These are phyloP conservation scores for Craseonycteris thonglongyai DNA, from an alignment of 2,113 vertebrate species.

Conservation along the genomic window DNA sequence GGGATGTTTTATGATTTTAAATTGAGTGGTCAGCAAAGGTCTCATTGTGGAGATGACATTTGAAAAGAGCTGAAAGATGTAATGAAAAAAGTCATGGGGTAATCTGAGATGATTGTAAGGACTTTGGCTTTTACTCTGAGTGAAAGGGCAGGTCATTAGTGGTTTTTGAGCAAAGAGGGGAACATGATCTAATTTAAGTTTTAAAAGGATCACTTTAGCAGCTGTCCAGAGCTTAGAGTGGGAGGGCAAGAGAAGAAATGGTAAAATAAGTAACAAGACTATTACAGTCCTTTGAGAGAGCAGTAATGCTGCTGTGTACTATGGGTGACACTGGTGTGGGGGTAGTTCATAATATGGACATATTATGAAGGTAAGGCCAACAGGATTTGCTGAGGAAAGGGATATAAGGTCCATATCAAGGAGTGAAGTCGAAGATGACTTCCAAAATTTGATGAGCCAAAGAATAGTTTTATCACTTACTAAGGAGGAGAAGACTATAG, in stretches of 20 bases:
- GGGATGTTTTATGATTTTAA: not conserved
- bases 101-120: not conserved
- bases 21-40: not conserved
- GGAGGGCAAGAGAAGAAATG: not conserved
- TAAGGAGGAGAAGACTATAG: not conserved
- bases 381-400: not conserved
- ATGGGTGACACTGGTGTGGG: not conserved
- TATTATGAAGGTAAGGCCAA: not conserved
- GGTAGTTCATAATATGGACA: not conserved
- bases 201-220: not conserved
- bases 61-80: not conserved
- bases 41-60: not conserved
- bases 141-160: not conserved
- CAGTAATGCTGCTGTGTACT: not conserved
- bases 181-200: not conserved
- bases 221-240: not conserved
- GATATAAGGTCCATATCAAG: not conserved
- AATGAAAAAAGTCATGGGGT: not conserved
- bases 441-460: not conserved
- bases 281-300: not conserved
- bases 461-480: not conserved
- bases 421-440: not conserved
- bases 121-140: not conserved
- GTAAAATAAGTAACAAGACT: not conserved
- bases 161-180: not conserved